Conservation (phyloP, 2,113 vertebrate genomes). For the Choloepus hoffmanni region DNA sequence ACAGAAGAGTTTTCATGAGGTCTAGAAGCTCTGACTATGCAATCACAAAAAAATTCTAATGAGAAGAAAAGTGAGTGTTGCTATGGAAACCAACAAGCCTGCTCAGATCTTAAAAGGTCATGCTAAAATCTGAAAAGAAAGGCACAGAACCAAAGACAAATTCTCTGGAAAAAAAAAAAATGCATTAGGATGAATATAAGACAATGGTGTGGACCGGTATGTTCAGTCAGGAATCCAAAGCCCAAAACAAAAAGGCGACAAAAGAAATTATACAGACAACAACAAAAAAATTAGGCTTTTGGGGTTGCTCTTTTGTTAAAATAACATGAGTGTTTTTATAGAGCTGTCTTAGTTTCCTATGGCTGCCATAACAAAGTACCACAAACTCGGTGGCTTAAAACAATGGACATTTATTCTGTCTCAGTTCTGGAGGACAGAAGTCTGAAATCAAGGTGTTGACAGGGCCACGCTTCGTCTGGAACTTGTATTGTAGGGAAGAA, state of each 20-base stretch:
- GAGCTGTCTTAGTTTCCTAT: background rate
- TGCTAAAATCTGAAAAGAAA: background rate
- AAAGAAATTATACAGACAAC: background rate
- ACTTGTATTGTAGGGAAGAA: no score
- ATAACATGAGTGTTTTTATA: background rate
- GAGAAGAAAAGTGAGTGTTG: conserved; percentile 57
- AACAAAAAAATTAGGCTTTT: background rate
- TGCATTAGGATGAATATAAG: background rate
- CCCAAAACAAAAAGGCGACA: background rate
- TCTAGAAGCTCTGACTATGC: conserved; percentile 15
- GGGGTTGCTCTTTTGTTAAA: background rate
- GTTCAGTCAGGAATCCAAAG: background rate
- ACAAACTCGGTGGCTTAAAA: no score
- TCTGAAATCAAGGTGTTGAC: no score
- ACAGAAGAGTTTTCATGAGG: background rate
- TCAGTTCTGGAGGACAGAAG: no score
- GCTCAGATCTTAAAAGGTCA: conserved; percentile 48
- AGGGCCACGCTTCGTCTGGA: no score
- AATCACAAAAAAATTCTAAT: background rate
- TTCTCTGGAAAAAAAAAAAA: background rate
- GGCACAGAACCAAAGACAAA: background rate
- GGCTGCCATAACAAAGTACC: no score
- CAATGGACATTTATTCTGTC: no score
- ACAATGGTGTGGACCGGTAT: rapidly evolving
- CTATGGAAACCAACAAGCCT: conserved; percentile 57